Conservation (phyloP, 2,888 invertebrate species). For the Scaptomyza caliginosa region DNA sequence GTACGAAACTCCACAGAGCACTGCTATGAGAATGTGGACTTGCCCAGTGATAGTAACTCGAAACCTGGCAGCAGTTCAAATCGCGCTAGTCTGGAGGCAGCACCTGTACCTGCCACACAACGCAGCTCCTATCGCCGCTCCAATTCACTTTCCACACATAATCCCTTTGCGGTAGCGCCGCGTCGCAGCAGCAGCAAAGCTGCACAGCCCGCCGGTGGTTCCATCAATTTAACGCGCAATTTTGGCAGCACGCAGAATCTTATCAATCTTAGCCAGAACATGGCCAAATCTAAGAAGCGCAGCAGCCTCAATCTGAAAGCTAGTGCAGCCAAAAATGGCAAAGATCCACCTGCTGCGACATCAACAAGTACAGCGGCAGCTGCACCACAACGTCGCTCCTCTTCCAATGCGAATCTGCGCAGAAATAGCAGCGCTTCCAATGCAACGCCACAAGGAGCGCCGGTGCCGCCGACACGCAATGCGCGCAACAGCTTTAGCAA, state of each 20-base stretch:
- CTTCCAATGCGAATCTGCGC: constrained; percentile 82
- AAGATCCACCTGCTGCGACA: constrained; percentile 66
- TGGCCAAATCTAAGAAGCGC: constrained; percentile 83
- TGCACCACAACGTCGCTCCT: constrained; percentile 74
- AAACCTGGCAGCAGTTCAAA: constrained; percentile 67
- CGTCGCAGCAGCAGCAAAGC: constrained; percentile 74
- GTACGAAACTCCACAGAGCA: constrained; percentile 59
- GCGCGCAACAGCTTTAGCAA: constrained; percentile 82
- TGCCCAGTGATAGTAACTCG: constrained; percentile 46
- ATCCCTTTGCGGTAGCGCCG: constrained; percentile 73
- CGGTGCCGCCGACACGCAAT: constrained; percentile 65
- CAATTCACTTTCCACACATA: constrained; percentile 79
- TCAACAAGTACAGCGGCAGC: constrained; percentile 16
- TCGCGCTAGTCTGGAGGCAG: constrained; percentile 66
- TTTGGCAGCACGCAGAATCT: constrained; percentile 84
- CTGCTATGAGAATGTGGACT: constrained; percentile 68
- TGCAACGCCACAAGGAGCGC: constrained; percentile 61
- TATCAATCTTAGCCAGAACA: constrained; percentile 82
- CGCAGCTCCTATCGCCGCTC: constrained; percentile 79
- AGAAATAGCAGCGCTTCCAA: constrained; percentile 75
- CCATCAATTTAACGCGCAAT: constrained; percentile 81
- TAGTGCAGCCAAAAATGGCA: constrained; percentile 69
- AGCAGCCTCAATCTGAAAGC: constrained; percentile 83
- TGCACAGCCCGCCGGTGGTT: constrained; percentile 52
- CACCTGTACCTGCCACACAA: constrained; percentile 24